Conservation (phyloP, 2,797 vertebrate genomes). For the Semotilus atromaculatus region DNA sequence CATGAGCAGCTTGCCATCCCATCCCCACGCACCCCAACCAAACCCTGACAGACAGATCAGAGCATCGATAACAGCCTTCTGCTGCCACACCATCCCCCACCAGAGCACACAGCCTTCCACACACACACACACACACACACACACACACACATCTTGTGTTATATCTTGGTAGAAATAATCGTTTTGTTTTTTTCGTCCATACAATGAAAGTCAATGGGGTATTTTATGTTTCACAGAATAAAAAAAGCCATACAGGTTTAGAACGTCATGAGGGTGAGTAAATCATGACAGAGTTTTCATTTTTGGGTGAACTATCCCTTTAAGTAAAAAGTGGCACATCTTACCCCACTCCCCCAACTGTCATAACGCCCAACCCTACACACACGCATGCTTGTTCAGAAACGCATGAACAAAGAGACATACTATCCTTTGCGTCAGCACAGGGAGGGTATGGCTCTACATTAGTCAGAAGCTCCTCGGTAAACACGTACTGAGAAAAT, state of each 20-base stretch:
- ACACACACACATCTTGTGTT: neutral
- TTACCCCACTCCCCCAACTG: neutral
- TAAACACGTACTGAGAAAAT: slow-evolving; percentile 13
- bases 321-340: neutral
- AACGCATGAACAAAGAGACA: slow-evolving; percentile 7
- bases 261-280: no score
- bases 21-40: slow-evolving; percentile 42
- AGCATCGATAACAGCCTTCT: slow-evolving; percentile 59
- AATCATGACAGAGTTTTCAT: neutral
- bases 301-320: neutral
- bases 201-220: neutral
- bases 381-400: neutral
- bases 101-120: slow-evolving; percentile 18
- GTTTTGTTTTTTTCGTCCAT: neutral
- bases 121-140: neutral
- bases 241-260: neutral
- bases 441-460: neutral
- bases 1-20: slow-evolving; percentile 53
- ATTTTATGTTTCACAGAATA: neutral
- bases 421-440: neutral
- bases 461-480: slow-evolving; percentile 16
- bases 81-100: slow-evolving; percentile 48
- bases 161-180: neutral
- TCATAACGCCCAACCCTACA: neutral
- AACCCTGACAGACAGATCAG: slow-evolving; percentile 60